Conservation (phyloP, 2,888 invertebrate genomes). For the Geophilus truncorum region DNA sequence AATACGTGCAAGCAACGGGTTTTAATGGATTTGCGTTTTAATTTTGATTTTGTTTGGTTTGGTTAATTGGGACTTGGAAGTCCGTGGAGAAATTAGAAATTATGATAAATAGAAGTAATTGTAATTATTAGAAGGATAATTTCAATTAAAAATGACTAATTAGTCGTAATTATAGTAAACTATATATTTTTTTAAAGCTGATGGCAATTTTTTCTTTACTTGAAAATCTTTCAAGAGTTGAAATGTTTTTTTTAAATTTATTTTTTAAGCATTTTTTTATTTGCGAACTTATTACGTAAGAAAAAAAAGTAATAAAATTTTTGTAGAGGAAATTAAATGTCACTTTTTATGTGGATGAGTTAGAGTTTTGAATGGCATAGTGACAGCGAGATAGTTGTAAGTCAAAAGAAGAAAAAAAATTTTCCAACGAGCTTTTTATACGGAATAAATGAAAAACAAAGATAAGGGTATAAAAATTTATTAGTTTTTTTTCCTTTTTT, state of each 20-base stretch:
- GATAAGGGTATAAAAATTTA: not conserved
- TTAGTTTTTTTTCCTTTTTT: not conserved
- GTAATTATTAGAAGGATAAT: too few relatives aligned
- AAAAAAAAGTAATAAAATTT: not conserved
- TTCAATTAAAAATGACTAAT: too few relatives aligned
- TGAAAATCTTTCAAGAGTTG: not conserved
- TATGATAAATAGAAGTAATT: too few relatives aligned
- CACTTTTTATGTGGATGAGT: conserved; percentile 17
- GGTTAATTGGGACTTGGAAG: too few relatives aligned
- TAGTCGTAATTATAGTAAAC: too few relatives aligned
- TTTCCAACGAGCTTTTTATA: not conserved
- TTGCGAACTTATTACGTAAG: not conserved
- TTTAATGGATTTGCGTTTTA: not conserved
- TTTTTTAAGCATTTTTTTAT: not conserved
- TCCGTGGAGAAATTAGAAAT: too few relatives aligned
- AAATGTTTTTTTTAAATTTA: not conserved
- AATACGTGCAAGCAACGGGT: not conserved
- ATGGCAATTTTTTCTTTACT: too few relatives aligned
- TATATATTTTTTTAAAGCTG: too few relatives aligned
- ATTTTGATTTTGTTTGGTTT: too few relatives aligned
- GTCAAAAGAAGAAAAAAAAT: not conserved
- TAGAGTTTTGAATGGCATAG: not conserved
- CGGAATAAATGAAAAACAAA: not conserved
- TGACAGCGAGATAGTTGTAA: not conserved
- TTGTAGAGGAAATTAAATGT: conserved; percentile 27